Evolutionary conservation across 2,797 vertebrate species (phyloP).

Genomic region (Taenioides sp.): DNA sequence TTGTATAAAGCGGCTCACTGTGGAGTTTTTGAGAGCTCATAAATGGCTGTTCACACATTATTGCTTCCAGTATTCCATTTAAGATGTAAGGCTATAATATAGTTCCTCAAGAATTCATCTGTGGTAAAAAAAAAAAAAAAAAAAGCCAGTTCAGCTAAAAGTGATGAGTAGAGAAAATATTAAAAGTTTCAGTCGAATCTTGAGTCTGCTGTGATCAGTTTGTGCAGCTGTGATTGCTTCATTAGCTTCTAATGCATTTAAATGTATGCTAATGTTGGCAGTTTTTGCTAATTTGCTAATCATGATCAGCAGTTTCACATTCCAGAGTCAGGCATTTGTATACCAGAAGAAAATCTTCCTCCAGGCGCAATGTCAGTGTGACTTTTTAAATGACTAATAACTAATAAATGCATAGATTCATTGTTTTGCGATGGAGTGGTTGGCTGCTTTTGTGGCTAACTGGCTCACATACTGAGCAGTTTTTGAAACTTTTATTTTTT

Average conservation of each 20-base stretch:
- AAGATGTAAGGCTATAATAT: background rate
- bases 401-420: background rate
- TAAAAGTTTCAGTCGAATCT: background rate
- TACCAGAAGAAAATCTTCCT: background rate
- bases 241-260: conserved; percentile 3
- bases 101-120: background rate
- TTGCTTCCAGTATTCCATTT: background rate
- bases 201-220: background rate
- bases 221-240: conserved; percentile 7
- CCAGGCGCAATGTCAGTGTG: background rate
- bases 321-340: background rate
- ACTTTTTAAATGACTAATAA: background rate
- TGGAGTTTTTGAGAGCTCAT: too few species aligned
- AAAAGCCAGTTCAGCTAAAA: background rate
- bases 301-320: conserved; percentile 2
- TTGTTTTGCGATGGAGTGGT: background rate
- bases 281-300: conserved; percentile 14
- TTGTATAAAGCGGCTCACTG: too few species aligned
- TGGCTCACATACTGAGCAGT: too few species aligned
- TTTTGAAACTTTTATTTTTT: too few species aligned
- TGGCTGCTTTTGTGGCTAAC: too few species aligned
- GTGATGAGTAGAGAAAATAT: background rate
- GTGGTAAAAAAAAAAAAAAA: too few species aligned
- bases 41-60: too few species aligned
- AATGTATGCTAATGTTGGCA: conserved; percentile 4